These are phyloP conservation scores for Sphaerophoria rueppellii DNA, from an alignment of 2,888 invertebrate species.

Conservation along the genomic window DNA sequence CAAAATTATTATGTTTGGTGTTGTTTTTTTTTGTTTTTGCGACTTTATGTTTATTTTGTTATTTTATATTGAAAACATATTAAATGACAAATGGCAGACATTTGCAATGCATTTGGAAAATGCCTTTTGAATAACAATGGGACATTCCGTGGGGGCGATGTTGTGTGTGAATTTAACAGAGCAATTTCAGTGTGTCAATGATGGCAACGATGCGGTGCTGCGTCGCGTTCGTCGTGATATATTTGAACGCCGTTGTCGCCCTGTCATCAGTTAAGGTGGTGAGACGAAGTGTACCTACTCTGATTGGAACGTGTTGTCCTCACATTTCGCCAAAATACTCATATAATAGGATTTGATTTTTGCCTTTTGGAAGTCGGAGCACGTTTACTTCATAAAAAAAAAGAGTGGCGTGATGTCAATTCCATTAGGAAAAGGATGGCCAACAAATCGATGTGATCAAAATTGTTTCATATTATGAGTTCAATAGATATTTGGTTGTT, in stretches of 20 bases:
- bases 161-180: constrained; percentile 20
- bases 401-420: constrained; percentile 55
- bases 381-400: constrained; percentile 48
- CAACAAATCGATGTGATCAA: constrained; percentile 53
- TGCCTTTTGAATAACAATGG: constrained; percentile 64
- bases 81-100: constrained; percentile 57
- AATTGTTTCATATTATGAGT: constrained; percentile 33
- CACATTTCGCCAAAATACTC: constrained; percentile 39
- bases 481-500: not conserved
- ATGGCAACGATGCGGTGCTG: constrained; percentile 33
- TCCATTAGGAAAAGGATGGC: constrained; percentile 39
- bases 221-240: not conserved
- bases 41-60: constrained; percentile 21
- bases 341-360: constrained; percentile 42
- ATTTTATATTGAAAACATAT: constrained; percentile 57
- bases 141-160: constrained; percentile 3
- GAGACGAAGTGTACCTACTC: constrained; percentile 23
- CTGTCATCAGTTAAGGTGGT: constrained; percentile 31
- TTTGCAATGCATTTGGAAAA: constrained; percentile 54
- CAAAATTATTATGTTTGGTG: constrained; percentile 39
- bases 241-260: not conserved
- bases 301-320: constrained; percentile 60
- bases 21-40: constrained; percentile 1
- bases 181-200: constrained; percentile 56
- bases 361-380: constrained; percentile 36